Evolutionary conservation across 2,113 vertebrate species (phyloP), one percentile per base, ranked within the genome.

Genomic region (Panthera leo): DNA sequence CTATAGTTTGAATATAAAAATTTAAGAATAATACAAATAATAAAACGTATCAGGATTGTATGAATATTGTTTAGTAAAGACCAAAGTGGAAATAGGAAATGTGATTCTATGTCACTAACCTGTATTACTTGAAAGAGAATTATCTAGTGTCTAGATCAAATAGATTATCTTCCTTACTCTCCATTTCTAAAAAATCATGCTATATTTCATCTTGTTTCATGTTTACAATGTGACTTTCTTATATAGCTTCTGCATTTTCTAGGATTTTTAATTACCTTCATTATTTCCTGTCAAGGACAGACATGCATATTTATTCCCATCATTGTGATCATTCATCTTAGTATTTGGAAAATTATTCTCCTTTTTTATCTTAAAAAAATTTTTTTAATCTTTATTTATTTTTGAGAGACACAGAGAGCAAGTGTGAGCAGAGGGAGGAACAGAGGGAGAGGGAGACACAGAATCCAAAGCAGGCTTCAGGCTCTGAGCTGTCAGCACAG

Each of bases 281-380:
- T 76, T 82, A 70, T 86, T 94, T 97, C 86, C 91, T 89, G n/a
- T 85, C 34, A 82, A 85, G 70, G n/a, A 78, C 39, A 45, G 73
- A 58, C 18, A 39, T 55, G 0, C 27, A 94, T 92, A 18, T 94
- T 92, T 85, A 80, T 78, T 89, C 34, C 8, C 48, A 80, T 58
- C 15, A 79, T 25, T 90, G 36, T 65, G 27, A 51, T 78, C 29
- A 82, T 23, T 97, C 23, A 83, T 87, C 31, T 95, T 91, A 75
- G 14, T 92, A 89, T 93, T 91, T 93, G 25, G 83, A 95, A 79
- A 92, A 55, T 76, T 89, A 48, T 48, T 45, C 42, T 45, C 25
- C 42, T 76, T 76, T 76, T 76, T 76, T 25, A 76, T 76, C 55
- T 55, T 96, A 73, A 58, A 21, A 14, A 2, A 0, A 0, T 58